Evolutionary conservation across 2,113 vertebrate genomes (phyloP), one percentile per base, ranked within the genome.

Genomic region (Labrus mixtus): DNA sequence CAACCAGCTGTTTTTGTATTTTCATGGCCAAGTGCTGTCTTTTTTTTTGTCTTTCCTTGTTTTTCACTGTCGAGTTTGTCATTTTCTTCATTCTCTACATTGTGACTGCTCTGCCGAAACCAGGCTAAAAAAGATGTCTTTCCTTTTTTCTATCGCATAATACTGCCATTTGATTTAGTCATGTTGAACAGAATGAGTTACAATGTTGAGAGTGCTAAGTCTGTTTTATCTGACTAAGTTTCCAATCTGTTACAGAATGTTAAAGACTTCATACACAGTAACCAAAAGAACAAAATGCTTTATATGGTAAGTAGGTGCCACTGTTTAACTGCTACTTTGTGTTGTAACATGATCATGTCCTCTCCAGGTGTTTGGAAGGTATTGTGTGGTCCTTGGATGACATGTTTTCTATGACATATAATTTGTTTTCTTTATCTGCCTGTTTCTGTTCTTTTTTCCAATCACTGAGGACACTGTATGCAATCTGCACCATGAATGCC

Each of bases 401-500:
- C 66, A 68, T 74, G 75, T 87, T 19, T 46, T 58, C 58, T 45
- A 68, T 50, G 7, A 56, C 37, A 22, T 73, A 33, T 41, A 10
- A 6, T 33, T 74, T 10, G 19, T 72, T 88, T 89, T 69, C 50
- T 78, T 81, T 68, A 66, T 56, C 61, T 87, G 68, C 56, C 65
- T 82, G 76, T 84, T 85, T 77, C 20, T 76, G 67, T 88, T 81
- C 41, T 65, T 10, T 41, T 45, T 76, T 87, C 86, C 76, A 19
- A 15, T 4, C 86, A 73, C 86, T 85, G 77, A 91, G 76, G 88
- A 91, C 86, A 90, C 74, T 79, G 89, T 93, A 94, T 94, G 93
- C 93, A 93, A 93, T 93, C 89, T 91, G 90, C 89, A 92, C 92
- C 92, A 88, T 81, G 77, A 88, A 91, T 91, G 93, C 91, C 93